Base-by-base conservation (phyloP, 23 tunicate genomes). In the Aplidium turbinatum region DNA sequence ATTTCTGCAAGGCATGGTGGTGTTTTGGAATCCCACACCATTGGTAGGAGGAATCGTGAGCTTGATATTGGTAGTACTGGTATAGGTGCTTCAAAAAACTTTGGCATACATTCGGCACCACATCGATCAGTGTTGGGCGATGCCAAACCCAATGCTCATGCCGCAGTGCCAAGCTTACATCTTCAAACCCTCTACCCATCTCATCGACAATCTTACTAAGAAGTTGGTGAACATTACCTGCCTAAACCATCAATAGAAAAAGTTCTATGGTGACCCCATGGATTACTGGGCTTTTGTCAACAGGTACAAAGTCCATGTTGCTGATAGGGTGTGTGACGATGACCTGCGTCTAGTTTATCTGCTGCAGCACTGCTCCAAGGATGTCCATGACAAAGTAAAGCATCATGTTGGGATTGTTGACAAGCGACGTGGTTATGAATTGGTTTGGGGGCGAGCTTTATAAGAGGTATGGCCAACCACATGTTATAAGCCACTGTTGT, bases 261-360 rank as follows among this genome's bases (percentile, higher is more conserved):
- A 68, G 57, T 72, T 72, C 38, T 46, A 75, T n/a, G 80, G 80
- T 13, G 68, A 75, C 29, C 80, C 68, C 1, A 42, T 75, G 58
- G 80, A 75, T 56, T 75, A 57, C 38, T 75, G 69, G 80, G 46
- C 45, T 24, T 75, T 75, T 31, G 69, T 75, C 6, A 75, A 75
- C 26, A 52, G 68, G 1, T 57, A 42, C 35, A 52, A 75, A 39
- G 33, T 75, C 0, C 80, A 75, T 24, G 35, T 75, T 20, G 68
- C 80, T 7, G 42, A n/a, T 9, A 72, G 58, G 25, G 39, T 72
- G n/a, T 26, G 31, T 3, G 23, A 3, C 33, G 57, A 48, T 40
- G 77, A 72, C 42, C 62, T 72, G 24, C 31, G 33, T 22, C 47
- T 72, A 23, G 57, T 52, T 1, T 72, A 72, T 72, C 32, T 72